phyloP scores from a whole-genome alignment of 2,113 vertebrate species.

The Tyto alba region DNA sequence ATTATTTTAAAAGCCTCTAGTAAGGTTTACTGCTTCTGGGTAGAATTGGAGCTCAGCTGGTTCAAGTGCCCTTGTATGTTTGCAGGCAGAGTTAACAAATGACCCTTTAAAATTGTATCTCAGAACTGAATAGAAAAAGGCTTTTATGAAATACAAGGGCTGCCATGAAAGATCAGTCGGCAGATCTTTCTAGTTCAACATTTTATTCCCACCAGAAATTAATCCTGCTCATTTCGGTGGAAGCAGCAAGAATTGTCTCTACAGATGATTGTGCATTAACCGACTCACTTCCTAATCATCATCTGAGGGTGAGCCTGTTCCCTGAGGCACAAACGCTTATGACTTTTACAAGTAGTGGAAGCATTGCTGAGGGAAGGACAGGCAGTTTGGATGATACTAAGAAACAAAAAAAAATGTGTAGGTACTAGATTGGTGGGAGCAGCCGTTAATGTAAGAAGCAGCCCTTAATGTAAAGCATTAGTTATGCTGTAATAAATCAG shows the following conservation, averaged over 20 bases:
- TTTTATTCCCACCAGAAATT: neutral
- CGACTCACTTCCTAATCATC: neutral
- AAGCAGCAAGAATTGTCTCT: neutral
- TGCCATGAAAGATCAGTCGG: neutral
- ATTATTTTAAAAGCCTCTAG: conserved; percentile 69
- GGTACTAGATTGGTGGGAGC: neutral
- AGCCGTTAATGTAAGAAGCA: neutral
- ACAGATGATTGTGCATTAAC: neutral
- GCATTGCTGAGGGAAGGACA: neutral
- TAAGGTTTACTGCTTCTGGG: conserved; percentile 30
- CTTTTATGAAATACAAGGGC: neutral
- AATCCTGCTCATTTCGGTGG: neutral
- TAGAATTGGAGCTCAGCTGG: neutral
- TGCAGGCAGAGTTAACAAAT: neutral
- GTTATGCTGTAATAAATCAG: neutral
- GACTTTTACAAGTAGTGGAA: neutral
- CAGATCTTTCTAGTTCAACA: neutral
- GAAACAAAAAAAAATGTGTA: neutral
- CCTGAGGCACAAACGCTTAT: neutral
- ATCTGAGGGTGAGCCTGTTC: neutral
- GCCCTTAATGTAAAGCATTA: neutral
- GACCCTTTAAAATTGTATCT: neutral
- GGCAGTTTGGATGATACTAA: neutral
- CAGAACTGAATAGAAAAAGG: neutral
- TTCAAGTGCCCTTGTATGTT: neutral